Evolutionary conservation across 2,113 vertebrate genomes (phyloP), one percentile per base, ranked within the genome.

Genomic region (Takifugu flavidus): DNA sequence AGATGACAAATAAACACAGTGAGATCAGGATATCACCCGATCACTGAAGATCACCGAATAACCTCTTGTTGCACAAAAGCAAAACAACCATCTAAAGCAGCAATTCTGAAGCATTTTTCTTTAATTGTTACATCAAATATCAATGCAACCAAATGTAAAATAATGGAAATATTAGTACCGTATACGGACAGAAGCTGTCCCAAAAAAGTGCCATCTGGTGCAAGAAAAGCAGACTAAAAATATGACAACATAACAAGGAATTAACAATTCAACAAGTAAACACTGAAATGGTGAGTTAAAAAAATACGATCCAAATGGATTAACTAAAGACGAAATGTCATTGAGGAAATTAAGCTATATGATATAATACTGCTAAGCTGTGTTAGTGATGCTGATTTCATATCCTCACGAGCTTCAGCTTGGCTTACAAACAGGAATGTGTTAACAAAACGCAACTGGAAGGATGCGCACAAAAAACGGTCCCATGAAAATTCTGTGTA

Each of bases 81-180:
- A 12, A 50, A 50, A 50, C 26, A 20, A 8, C 7, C 12, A 28
- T 15, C 13, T 65, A 43, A 53, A 15, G 15, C 13, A 20, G 26
- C 43, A 63, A 49, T 56, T 59, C 60, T 58, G 34, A 49, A 59
- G 61, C 62, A 70, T 56, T 71, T 86, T 79, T 85, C 73, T 91
- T 91, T 90, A 90, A 78, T 74, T 69, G 79, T 66, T 88, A 88
- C 86, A 86, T 67, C 70, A 82, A 86, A 82, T 14, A 73, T 77
- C 79, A 85, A 78, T 86, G 80, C 65, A 85, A 87, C 82, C 74
- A 85, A 82, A 82, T 78, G 62, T 63, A 70, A 87, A 83, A 72
- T 58, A 80, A 83, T 57, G 69, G 43, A 31, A 64, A 39, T 39
- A 39, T 77, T 70, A 70, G 62, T 67, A 77, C 49, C 70, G 62